A percentile compares a stretch with the other conserved stretches of the same genome.
These are phyloP conservation scores for Rotaria macrura DNA, from an alignment of 2,888 invertebrate species.

Conservation along the genomic window DNA sequence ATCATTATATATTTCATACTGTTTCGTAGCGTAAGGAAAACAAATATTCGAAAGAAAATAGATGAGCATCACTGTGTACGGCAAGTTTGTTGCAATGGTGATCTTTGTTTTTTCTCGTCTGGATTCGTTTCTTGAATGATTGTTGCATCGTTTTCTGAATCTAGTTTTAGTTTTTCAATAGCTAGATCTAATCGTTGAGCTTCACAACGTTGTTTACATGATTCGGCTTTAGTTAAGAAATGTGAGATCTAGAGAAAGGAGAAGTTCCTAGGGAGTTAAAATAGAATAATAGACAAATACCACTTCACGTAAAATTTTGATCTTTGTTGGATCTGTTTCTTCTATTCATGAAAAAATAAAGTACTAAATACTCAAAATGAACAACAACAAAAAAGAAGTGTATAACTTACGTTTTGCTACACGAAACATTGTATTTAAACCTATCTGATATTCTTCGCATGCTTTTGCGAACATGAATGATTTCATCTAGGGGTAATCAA, in stretches of 20 bases:
- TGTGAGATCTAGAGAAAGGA: background rate
- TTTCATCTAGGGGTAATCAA: background rate
- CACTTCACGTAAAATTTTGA: background rate
- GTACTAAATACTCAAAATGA: background rate
- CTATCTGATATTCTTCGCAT: background rate
- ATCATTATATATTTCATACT: too few relatives aligned
- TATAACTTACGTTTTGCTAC: background rate
- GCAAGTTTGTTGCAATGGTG: background rate
- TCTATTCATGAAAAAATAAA: background rate
- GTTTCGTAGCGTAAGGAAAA: background rate
- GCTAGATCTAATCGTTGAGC: background rate
- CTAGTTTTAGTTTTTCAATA: background rate
- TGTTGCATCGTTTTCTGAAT: background rate
- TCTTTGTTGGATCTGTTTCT: background rate
- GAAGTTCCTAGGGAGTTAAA: background rate
- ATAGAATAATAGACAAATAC: background rate
- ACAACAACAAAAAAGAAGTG: background rate
- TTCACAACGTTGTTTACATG: background rate
- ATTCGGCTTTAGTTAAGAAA: background rate
- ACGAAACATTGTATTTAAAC: background rate
- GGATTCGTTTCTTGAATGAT: background rate
- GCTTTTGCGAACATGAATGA: background rate
- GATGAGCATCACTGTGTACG: background rate
- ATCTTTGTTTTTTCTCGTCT: background rate
- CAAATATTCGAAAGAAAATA: background rate